These are phyloP conservation scores for Dynastes hyllus DNA, from an alignment of 2,888 invertebrate species.

Conservation along the genomic window DNA sequence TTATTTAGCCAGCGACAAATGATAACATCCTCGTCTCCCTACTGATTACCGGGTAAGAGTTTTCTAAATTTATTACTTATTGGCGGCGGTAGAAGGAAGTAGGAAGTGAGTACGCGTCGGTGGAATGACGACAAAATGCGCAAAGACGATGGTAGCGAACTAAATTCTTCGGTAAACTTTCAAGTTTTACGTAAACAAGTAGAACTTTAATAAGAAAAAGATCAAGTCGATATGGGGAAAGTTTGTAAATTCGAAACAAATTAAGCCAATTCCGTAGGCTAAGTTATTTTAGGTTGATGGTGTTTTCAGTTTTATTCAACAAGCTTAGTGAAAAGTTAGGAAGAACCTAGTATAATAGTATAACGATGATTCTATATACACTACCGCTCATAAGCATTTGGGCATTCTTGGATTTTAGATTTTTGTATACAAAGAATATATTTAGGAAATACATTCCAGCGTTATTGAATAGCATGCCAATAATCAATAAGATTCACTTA, in stretches of 20 bases:
- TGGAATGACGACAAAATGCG: background rate
- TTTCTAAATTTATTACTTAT: constrained; percentile 39
- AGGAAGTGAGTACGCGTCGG: background rate
- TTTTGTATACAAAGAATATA: too few species aligned
- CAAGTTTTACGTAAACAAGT: constrained; percentile 36
- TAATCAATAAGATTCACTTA: too few species aligned
- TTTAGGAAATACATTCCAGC: too few species aligned
- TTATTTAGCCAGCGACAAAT: constrained; percentile 36
- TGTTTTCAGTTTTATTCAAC: background rate
- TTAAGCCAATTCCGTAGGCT: constrained; percentile 10
- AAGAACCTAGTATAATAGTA: too few species aligned
- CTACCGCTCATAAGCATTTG: too few species aligned
- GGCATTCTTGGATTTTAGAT: too few species aligned
- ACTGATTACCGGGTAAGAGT: constrained; percentile 10
- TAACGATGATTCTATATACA: too few species aligned
- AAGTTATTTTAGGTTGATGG: background rate
- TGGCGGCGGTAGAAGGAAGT: background rate
- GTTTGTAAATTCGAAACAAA: constrained; percentile 36
- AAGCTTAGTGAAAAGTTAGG: background rate
- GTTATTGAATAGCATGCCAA: too few species aligned
- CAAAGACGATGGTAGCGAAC: background rate
- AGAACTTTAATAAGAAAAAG: constrained; percentile 34
- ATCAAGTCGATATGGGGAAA: constrained; percentile 32
- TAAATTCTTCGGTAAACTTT: constrained; percentile 14
- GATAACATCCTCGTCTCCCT: constrained; percentile 26